phyloP scores from a whole-genome alignment of 2,113 vertebrate genomes.

The Mungos mungo region DNA sequence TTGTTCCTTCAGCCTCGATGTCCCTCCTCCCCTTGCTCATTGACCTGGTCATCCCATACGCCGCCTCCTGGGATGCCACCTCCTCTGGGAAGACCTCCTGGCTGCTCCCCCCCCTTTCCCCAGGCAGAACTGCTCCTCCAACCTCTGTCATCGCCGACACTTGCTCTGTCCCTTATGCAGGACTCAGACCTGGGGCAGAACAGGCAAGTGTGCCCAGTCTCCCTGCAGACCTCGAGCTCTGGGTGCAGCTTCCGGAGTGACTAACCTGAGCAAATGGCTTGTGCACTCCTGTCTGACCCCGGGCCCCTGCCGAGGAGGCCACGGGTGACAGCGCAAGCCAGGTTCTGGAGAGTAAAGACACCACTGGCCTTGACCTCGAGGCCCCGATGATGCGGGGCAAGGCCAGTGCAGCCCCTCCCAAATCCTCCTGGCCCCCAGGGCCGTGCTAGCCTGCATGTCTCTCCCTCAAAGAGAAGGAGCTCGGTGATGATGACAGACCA shows the following conservation, averaged over 20 bases:
- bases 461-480: background rate
- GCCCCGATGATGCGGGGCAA: accelerated
- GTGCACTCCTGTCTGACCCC: background rate
- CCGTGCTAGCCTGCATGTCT: accelerated
- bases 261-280: accelerated
- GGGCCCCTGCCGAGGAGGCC: accelerated
- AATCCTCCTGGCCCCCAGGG: accelerated
- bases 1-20: background rate
- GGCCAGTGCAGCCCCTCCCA: accelerated
- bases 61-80: background rate
- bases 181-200: background rate
- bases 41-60: background rate
- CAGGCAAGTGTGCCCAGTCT: background rate
- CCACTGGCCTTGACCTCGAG: accelerated
- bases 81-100: background rate
- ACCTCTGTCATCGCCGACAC: background rate
- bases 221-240: background rate
- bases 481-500: background rate
- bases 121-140: background rate
- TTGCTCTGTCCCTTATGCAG: accelerated
- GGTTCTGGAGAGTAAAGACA: background rate
- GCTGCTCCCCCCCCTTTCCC: background rate
- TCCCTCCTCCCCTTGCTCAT: background rate
- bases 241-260: background rate
- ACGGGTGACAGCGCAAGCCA: accelerated